Base-by-base conservation (phyloP, 2,113 vertebrate species). In the Rostratula benghalensis region DNA sequence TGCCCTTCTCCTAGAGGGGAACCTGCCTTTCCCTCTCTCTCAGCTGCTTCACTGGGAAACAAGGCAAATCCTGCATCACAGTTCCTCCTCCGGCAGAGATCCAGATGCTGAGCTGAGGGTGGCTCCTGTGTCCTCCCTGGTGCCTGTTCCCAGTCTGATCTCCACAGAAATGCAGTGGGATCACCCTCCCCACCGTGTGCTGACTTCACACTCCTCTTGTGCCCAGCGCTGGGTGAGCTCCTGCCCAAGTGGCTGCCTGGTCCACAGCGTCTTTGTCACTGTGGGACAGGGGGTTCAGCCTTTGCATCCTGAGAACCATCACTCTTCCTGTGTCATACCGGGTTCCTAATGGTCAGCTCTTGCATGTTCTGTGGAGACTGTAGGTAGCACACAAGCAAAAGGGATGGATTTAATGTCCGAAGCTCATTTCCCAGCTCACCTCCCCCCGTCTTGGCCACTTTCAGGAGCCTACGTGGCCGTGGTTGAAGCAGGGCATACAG, bases 201-300 rank as follows among this genome's bases (percentile, higher is more conserved):
- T 25, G 28, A 4, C 12, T 18, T 39, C 1, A 4, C 48, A 6
- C 24, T 64, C 4, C 0, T 5, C n/a, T 17, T 5, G 25, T 50
- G 48, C 64, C 57, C 19, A 3, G 28, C 7, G 6, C 64, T 50
- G 24, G 27, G 13, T 22, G 71, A 41, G 71, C 24, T 2, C 10
- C 81, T 61, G 60, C 54, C 20, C 7, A 7, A 41, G 25, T 0
- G 20, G 39, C 74, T 37, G 28, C 30, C 46, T 33, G 39, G 50
- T 25, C 79, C n/a, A 2, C 43, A 46, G 54, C 27, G 0, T 16
- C 51, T 16, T 6, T 3, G 3, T 67, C 20, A 1, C 48, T 7
- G n/a, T 11, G 3, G 12, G 39, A 2, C 39, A 9, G 7, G 12
- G 5, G 19, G 25, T 25, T 37, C 53, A 59, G 57, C 56, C 37